Percentiles rank a stretch among this genome's conserved stretches.
Evolutionary conservation across 1,140 invertebrate species (phyloP).

Genomic region (Calephelis virginiensis): DNA sequence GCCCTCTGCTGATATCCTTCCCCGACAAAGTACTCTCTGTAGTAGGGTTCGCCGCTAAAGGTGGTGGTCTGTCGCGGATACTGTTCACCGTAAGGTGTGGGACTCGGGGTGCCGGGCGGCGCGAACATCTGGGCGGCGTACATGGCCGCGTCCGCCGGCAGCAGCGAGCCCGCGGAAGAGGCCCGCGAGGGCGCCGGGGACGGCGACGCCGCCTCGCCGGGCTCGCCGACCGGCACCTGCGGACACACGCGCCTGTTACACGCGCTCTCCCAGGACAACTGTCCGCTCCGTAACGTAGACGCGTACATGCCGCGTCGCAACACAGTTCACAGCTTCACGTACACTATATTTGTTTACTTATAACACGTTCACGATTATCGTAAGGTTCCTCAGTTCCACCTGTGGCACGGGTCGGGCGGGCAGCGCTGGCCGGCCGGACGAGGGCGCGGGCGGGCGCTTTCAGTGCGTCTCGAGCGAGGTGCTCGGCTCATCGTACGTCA

Average conservation of each 20-base stretch:
- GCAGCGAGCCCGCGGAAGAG: slow-evolving; percentile 71
- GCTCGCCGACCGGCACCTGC: slow-evolving; percentile 73
- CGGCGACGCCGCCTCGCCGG: slow-evolving; percentile 69
- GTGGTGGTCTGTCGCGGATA: slow-evolving; percentile 60
- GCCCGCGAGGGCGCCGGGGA: slow-evolving; percentile 71
- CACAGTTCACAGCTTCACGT: slow-evolving; percentile 73
- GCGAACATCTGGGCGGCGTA: slow-evolving; percentile 77
- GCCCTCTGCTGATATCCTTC: slow-evolving; percentile 70
- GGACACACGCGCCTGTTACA: slow-evolving; percentile 77
- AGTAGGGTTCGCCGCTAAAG: slow-evolving; percentile 71
- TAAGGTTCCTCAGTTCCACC: slow-evolving; percentile 40
- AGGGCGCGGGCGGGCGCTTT: slow-evolving; percentile 73
- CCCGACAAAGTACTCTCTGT: slow-evolving; percentile 74
- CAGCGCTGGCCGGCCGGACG: slow-evolving; percentile 58
- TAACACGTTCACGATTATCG: slow-evolving; percentile 55
- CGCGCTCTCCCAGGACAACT: slow-evolving; percentile 75
- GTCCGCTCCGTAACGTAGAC: slow-evolving; percentile 70
- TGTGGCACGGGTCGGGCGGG: slow-evolving; percentile 48
- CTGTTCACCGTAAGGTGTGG: slow-evolving; percentile 73
- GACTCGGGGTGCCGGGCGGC: slow-evolving; percentile 72
- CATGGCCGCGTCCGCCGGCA: slow-evolving; percentile 75
- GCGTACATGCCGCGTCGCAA: slow-evolving; percentile 72
- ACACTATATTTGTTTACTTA: slow-evolving; percentile 54
- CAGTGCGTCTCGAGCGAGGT: slow-evolving; percentile 63
- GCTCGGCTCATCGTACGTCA: slow-evolving; percentile 69